Evolutionary conservation across 2,113 vertebrate genomes (phyloP).

Genomic region (Megaleporinus macrocephalus): DNA sequence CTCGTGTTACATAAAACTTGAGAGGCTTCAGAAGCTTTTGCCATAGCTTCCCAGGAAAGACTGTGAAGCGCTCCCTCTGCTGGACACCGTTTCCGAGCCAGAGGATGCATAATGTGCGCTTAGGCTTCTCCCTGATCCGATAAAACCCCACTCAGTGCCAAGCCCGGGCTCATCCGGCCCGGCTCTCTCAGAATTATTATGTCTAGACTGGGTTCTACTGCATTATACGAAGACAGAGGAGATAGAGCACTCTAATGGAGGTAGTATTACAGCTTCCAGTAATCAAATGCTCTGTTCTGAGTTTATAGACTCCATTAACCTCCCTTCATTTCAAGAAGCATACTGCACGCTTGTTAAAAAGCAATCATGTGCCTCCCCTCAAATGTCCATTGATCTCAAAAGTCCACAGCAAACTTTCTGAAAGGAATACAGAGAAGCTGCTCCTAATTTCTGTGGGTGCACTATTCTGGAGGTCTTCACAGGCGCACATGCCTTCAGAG

Average conservation of each 20-base stretch:
- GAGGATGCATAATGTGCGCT: background rate
- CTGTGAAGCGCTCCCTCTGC: slow-evolving; percentile 43
- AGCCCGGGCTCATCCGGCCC: background rate
- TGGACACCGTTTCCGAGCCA: slow-evolving; percentile 9
- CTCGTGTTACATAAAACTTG: background rate
- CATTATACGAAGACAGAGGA: slow-evolving; percentile 34
- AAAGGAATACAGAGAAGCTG: background rate
- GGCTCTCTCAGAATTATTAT: slow-evolving; percentile 27
- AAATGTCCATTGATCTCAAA: slow-evolving; percentile 20
- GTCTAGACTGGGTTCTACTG: slow-evolving; percentile 22
- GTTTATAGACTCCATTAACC: slow-evolving; percentile 30
- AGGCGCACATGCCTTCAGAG: background rate
- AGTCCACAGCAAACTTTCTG: slow-evolving; percentile 2
- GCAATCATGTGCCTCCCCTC: background rate
- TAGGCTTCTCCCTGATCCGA: slow-evolving; percentile 16
- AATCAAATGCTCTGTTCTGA: slow-evolving; percentile 35
- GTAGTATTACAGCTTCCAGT: slow-evolving; percentile 29
- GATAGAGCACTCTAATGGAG: slow-evolving; percentile 4
- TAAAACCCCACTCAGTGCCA: slow-evolving; percentile 33
- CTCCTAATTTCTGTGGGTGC: background rate
- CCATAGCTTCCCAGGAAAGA: background rate
- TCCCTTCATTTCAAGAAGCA: slow-evolving; percentile 22
- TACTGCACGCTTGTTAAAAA: slow-evolving; percentile 6
- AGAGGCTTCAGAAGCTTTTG: background rate
- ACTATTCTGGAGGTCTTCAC: background rate